Evolutionary conservation across 92 coral and sea anemone species (phyloP), one percentile per base, ranked within the genome.

Genomic region (Siderastrea siderea): DNA sequence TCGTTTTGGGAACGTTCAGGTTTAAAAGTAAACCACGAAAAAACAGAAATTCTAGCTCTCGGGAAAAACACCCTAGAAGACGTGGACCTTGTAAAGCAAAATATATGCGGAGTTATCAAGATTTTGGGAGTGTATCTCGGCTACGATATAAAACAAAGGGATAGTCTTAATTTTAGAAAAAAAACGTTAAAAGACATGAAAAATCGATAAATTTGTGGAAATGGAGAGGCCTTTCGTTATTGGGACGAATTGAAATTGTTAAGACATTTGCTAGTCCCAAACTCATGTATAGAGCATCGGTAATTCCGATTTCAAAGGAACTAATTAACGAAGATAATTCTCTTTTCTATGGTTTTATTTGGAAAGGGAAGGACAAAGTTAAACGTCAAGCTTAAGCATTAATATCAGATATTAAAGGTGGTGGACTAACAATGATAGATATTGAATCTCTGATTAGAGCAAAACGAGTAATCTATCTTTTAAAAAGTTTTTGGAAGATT

Each of bases 321-420:
- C 79, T 74, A 47, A 74, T 74, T 74, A 74, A 74, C 5, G 79
- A 74, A 55, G 79, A 58, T 13, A 74, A 74, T 74, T 46, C 54
- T 49, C 5, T 74, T 54, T 44, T 7, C n/a, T 5, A 61, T 61
- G 66, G n/a, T 12, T 61, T 50, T 4, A 46, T 74, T 7, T 74
- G 79, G 54, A 74, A 74, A 19, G 59, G 59, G n/a, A 50, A 50
- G 62, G 74, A 77, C 65, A 69, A 78, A 44, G 70, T 83, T 83
- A 17, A 83, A 75, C 69, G 93, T 84, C 63, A 83, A 44, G 13
- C 93, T 84, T 84, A 80, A 81, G 62, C 74, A 88, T 52, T 77
- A 59, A 50, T 77, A 64, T 19, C 90, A 77, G 47, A 84, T 78
- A 84, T 78, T 84, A 12, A 84, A 84, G 54, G 68, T 84, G 38